phyloP scores from a whole-genome alignment of 2,797 vertebrate genomes.

The Knipowitschia caucasica region DNA sequence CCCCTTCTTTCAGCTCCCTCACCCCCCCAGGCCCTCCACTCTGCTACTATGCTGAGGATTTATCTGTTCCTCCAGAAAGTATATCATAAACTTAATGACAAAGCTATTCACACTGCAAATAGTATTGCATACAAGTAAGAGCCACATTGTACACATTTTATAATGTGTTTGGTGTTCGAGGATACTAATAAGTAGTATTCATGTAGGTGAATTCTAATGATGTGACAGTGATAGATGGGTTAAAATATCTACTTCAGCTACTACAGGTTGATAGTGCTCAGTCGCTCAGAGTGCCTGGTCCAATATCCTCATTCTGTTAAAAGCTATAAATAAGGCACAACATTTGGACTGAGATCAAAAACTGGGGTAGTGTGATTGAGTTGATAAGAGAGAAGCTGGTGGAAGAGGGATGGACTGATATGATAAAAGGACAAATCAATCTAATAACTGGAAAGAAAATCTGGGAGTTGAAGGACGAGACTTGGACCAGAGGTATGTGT shows the following conservation, averaged over 20 bases:
- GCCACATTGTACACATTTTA: too few relatives aligned
- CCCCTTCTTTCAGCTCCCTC: conserved; percentile 33
- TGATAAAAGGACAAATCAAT: conserved; percentile 29
- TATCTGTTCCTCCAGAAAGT: too few relatives aligned
- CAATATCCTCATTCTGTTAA: conserved; percentile 31
- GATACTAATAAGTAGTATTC: too few relatives aligned
- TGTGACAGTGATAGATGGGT: too few relatives aligned
- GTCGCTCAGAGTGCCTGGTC: conserved; percentile 44
- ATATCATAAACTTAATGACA: too few relatives aligned
- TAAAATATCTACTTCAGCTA: too few relatives aligned
- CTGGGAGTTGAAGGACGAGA: conserved; percentile 24
- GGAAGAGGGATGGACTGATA: conserved; percentile 19
- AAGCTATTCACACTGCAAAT: too few relatives aligned
- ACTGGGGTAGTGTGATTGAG: conserved; percentile 13
- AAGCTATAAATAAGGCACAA: conserved; percentile 41
- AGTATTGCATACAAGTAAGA: too few relatives aligned
- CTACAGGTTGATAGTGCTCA: too few relatives aligned
- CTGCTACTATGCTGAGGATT: too few relatives aligned
- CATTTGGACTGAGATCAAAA: conserved; percentile 31
- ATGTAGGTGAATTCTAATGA: too few relatives aligned
- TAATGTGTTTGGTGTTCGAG: too few relatives aligned
- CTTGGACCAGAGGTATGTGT: conserved; percentile 50
- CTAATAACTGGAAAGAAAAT: conserved; percentile 38
- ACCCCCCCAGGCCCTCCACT: conserved; percentile 58
- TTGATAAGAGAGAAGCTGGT: conserved; percentile 11